A percentile compares a stretch with the other conserved stretches of the same genome.
Evolutionary conservation across 2,797 vertebrate species (phyloP).

Genomic region (Myiotriccus ornatus): DNA sequence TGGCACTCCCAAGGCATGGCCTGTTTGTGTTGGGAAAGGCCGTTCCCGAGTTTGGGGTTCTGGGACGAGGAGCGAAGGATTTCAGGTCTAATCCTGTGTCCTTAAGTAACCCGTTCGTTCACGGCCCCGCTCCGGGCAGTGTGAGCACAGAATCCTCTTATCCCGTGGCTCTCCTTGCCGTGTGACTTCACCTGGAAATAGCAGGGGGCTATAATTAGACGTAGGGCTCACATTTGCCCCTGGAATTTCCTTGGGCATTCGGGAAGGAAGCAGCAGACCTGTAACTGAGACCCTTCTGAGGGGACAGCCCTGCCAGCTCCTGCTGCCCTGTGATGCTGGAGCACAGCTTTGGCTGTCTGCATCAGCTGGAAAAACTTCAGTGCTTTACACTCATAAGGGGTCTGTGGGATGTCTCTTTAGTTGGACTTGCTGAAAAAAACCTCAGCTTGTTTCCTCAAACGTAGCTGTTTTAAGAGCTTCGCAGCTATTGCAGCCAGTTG

Average conservation of each 20-base stretch:
- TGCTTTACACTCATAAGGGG: not conserved
- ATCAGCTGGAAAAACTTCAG: not conserved
- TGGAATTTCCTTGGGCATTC: not conserved
- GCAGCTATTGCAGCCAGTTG: not conserved
- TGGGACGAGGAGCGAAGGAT: not conserved
- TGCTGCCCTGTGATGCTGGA: rapidly evolving
- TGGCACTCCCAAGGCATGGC: rapidly evolving
- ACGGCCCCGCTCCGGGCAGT: not conserved
- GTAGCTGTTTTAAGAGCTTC: not conserved
- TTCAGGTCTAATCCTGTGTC: not conserved
- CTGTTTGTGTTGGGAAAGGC: not conserved
- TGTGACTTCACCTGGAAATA: conserved; percentile 31
- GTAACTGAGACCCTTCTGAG: not conserved
- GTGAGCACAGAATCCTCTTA: conserved; percentile 26
- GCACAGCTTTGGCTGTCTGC: not conserved
- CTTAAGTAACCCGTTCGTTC: not conserved
- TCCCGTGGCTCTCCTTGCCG: not conserved
- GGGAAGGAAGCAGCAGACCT: not conserved
- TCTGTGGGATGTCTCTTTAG: not conserved
- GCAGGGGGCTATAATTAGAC: not conserved
- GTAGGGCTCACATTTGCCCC: not conserved
- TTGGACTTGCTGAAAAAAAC: not conserved
- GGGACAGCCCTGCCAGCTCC: not conserved
- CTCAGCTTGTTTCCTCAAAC: not conserved
- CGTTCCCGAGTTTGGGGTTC: rapidly evolving